A percentile compares a stretch with the other conserved stretches of the same genome.
These are phyloP conservation scores for Anadara kagoshimensis DNA, from an alignment of 1,140 invertebrate genomes.

Conservation along the genomic window DNA sequence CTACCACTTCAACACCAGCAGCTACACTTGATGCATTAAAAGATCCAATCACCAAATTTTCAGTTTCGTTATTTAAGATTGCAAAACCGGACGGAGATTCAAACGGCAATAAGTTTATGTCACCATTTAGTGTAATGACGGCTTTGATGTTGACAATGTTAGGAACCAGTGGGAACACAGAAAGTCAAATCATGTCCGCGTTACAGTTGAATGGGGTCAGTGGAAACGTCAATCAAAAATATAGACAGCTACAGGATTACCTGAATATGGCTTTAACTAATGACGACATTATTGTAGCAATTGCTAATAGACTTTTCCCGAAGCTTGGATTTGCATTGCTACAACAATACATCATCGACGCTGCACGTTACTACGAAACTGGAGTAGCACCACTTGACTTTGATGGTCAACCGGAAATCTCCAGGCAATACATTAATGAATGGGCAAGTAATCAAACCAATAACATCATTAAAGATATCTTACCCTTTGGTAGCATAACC, in stretches of 20 bases:
- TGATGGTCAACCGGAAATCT: constrained; percentile 34
- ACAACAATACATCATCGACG: background rate
- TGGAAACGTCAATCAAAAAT: constrained; percentile 27
- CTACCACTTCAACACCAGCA: too few species aligned
- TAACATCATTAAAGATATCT: constrained; percentile 80
- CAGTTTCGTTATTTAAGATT: too few species aligned
- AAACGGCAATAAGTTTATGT: too few species aligned
- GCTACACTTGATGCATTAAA: too few species aligned
- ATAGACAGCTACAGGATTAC: constrained; percentile 4
- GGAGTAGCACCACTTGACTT: constrained; percentile 33
- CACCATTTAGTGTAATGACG: constrained; percentile 76
- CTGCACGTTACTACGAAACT: constrained; percentile 17
- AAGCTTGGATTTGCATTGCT: constrained; percentile 15
- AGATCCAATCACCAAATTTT: too few species aligned
- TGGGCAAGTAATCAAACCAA: constrained; percentile 81
- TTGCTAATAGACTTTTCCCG: constrained; percentile 77
- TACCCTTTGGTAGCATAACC: constrained; percentile 73
- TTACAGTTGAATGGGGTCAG: constrained; percentile 8
- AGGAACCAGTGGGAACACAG: constrained; percentile 76
- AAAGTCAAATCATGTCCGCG: constrained; percentile 76
- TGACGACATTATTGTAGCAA: constrained; percentile 79
- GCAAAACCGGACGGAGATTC: too few species aligned
- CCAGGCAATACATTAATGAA: constrained; percentile 76
- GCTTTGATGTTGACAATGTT: constrained; percentile 77
- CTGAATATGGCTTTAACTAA: constrained; percentile 78